phyloP scores from a whole-genome alignment of 2,888 invertebrate genomes.

The Harpalus rufipes region DNA sequence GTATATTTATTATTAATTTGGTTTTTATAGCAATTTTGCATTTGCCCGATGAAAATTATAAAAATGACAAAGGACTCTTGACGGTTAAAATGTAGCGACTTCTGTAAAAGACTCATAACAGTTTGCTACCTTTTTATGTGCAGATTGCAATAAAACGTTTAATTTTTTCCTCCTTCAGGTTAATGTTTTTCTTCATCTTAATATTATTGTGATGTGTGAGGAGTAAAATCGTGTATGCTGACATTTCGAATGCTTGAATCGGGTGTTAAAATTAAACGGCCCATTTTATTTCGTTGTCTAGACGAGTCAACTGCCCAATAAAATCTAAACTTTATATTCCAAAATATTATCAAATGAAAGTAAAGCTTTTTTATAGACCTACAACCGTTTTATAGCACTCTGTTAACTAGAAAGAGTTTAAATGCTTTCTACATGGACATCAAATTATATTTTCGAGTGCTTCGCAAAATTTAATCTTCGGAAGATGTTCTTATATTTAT shows the following conservation, averaged over 20 bases:
- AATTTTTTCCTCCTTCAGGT: background rate
- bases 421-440: background rate
- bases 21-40: too few species aligned
- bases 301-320: constrained; percentile 30
- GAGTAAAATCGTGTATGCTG: constrained; percentile 8
- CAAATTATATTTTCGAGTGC: background rate
- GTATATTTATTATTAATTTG: too few species aligned
- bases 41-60: too few species aligned
- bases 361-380: constrained; percentile 26
- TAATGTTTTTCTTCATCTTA: background rate
- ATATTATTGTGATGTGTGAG: background rate
- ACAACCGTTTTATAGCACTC: constrained; percentile 16
- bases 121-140: background rate
- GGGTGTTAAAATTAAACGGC: constrained; percentile 44
- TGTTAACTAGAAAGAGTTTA: constrained; percentile 7
- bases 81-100: too few species aligned
- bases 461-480: background rate
- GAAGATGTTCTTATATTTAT: too few species aligned
- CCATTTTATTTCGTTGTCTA: constrained; percentile 51
- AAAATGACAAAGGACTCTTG: too few species aligned
- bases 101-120: too few species aligned
- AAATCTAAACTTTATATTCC: constrained; percentile 39
- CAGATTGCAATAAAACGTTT: background rate
- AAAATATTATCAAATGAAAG: constrained; percentile 36
- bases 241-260: constrained; percentile 43